Percentiles rank a stretch among this genome's conserved stretches.
phyloP scores from a whole-genome alignment of 2,797 vertebrate genomes.

The Phyllotis vaccarum region DNA sequence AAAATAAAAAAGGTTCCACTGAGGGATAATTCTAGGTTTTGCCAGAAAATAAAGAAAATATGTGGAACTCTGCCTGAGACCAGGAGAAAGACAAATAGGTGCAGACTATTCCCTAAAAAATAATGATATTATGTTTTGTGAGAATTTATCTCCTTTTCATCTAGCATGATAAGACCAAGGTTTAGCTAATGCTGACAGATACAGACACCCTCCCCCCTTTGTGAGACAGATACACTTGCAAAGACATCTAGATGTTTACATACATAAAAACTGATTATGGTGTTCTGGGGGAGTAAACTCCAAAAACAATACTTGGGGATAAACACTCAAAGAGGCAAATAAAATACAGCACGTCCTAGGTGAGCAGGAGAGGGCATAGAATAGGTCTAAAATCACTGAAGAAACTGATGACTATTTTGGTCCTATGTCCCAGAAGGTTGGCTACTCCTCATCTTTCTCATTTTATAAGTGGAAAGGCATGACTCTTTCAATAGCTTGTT shows the following conservation, averaged over 20 bases:
- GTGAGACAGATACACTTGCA: not conserved
- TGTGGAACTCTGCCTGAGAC: constrained; percentile 44
- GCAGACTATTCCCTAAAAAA: constrained; percentile 42
- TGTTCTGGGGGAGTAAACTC: not conserved
- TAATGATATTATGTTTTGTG: not conserved
- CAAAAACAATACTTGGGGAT: not conserved
- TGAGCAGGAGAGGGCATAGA: not conserved
- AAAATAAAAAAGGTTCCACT: not conserved
- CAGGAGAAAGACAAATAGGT: constrained; percentile 52
- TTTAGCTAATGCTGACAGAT: constrained; percentile 9
- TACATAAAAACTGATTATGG: not conserved
- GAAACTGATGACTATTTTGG: constrained; percentile 35
- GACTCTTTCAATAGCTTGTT: constrained; percentile 66
- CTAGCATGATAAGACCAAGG: not conserved
- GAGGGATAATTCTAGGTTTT: constrained; percentile 44
- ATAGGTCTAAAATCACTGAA: not conserved
- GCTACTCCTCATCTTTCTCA: not conserved
- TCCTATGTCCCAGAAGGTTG: constrained; percentile 41
- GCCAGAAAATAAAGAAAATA: constrained; percentile 68
- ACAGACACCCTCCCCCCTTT: not conserved
- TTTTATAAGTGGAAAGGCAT: constrained; percentile 71
- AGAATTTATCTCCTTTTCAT: constrained; percentile 57
- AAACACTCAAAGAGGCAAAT: not conserved
- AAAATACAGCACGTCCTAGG: not conserved
- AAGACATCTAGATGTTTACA: not conserved